Conservation (phyloP, 2,888 invertebrate genomes). For the Agonopterix alstromeriana region DNA sequence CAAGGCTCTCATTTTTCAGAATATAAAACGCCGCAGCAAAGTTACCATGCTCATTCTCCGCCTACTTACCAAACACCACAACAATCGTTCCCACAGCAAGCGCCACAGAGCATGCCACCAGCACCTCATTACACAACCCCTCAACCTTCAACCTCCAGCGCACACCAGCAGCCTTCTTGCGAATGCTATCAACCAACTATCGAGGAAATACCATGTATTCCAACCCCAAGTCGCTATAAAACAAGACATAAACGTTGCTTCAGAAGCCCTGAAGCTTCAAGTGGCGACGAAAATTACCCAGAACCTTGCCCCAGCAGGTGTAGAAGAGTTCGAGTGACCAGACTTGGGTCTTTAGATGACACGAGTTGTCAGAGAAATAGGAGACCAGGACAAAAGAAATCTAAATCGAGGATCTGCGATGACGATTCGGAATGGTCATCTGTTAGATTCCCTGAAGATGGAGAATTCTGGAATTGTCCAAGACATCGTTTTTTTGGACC, state of each 20-base stretch:
- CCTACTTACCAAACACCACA: slow-evolving; percentile 3
- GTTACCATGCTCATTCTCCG: slow-evolving; percentile 4
- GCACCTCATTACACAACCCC: neutral
- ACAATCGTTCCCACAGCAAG: neutral
- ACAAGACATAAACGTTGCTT: neutral
- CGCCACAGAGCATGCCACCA: neutral
- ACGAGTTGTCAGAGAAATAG: neutral
- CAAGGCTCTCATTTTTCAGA: no score
- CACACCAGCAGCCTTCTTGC: neutral
- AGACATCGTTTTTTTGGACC: neutral
- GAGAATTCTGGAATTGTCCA: slow-evolving; percentile 14
- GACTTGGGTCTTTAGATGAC: neutral
- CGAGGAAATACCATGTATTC: neutral
- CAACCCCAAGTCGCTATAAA: no score
- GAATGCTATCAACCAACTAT: neutral
- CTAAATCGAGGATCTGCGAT: neutral
- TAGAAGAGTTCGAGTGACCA: neutral
- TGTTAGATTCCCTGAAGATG: slow-evolving; percentile 11
- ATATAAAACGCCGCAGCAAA: neutral
- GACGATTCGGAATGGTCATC: slow-evolving; percentile 8
- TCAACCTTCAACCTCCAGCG: neutral
- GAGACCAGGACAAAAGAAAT: neutral
- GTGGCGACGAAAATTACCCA: neutral
- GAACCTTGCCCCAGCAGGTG: neutral
- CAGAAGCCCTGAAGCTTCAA: neutral